Percentiles rank a stretch among this genome's conserved stretches.
Conservation (phyloP, 2,888 invertebrate species). For the Tachina grossa region DNA sequence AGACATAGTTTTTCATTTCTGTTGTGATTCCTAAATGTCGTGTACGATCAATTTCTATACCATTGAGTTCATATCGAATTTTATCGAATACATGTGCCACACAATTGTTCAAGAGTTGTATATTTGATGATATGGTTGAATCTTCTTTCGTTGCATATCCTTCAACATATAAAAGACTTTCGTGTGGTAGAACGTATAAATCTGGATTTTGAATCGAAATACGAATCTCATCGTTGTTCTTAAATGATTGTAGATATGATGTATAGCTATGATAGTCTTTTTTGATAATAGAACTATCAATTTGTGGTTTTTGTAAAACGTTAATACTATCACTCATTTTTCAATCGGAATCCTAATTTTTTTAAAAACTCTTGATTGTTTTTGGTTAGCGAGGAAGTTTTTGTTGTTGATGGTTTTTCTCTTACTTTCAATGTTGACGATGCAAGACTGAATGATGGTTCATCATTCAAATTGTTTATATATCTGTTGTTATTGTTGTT, state of each 20-base stretch:
- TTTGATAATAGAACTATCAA: slow-evolving; percentile 73
- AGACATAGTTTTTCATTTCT: slow-evolving; percentile 78
- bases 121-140: slow-evolving; percentile 37
- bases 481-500: neutral
- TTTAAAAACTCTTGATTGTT: slow-evolving; percentile 57
- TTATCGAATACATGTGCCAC: slow-evolving; percentile 77
- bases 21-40: slow-evolving; percentile 76
- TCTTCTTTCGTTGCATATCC: slow-evolving; percentile 66
- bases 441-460: neutral
- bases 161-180: slow-evolving; percentile 68
- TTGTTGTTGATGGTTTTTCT: neutral
- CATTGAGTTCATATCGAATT: slow-evolving; percentile 74
- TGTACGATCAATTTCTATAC: slow-evolving; percentile 74
- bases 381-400: slow-evolving; percentile 18
- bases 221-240: slow-evolving; percentile 74
- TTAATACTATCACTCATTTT: slow-evolving; percentile 64
- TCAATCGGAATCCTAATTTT: neutral
- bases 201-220: slow-evolving; percentile 69
- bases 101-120: slow-evolving; percentile 51
- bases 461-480: slow-evolving; percentile 21
- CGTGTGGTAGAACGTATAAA: slow-evolving; percentile 71
- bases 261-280: slow-evolving; percentile 75
- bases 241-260: slow-evolving; percentile 73
- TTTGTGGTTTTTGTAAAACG: slow-evolving; percentile 46
- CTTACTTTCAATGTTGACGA: slow-evolving; percentile 8